phyloP scores from a whole-genome alignment of 2,797 vertebrate species.

The Acanthis flammea region DNA sequence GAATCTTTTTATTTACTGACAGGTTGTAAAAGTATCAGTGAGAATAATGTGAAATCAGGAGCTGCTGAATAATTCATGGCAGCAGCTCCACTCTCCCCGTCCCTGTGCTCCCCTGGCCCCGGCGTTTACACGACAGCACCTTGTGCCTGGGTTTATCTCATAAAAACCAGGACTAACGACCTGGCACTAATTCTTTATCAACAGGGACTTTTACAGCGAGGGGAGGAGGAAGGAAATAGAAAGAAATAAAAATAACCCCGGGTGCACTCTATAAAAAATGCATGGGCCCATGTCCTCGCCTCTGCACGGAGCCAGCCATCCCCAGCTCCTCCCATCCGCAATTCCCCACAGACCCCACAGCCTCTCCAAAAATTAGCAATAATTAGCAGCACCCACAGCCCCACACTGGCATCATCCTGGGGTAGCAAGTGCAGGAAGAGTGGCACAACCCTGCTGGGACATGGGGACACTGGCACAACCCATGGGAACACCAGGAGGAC shows the following conservation, averaged over 20 bases:
- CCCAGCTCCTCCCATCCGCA: not conserved
- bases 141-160: conserved; percentile 17
- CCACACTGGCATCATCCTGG: not conserved
- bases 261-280: conserved; percentile 31
- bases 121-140: conserved; percentile 43
- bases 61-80: conserved; percentile 75
- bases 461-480: fast-evolving
- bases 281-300: not conserved
- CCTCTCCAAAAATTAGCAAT: not conserved
- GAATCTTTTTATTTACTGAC: conserved; percentile 84
- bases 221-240: conserved; percentile 11
- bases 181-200: conserved; percentile 56
- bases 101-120: not conserved
- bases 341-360: not conserved
- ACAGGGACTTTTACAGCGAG: not conserved
- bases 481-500: not conserved
- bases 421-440: fast-evolving
- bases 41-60: conserved; percentile 79
- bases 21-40: conserved; percentile 82
- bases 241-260: conserved; percentile 30
- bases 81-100: not conserved
- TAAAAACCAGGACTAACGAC: conserved; percentile 40
- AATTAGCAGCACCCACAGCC: not conserved
- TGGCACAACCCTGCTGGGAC: not conserved
- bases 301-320: fast-evolving